These are phyloP conservation scores for Euplexia lucipara DNA, from an alignment of 2,888 invertebrate genomes.

Conservation along the genomic window DNA sequence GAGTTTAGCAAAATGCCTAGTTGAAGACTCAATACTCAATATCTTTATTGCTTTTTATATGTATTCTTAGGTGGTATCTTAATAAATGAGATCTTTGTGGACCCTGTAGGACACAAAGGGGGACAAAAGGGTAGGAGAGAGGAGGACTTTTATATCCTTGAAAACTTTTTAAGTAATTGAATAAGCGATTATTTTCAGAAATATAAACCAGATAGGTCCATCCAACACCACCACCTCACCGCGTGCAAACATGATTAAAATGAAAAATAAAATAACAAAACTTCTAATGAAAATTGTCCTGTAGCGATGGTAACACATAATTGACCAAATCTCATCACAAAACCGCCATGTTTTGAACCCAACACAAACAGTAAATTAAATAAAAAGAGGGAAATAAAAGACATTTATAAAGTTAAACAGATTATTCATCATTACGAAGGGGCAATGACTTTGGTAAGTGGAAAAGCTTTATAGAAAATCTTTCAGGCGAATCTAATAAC, in stretches of 20 bases:
- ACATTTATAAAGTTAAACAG: constrained; percentile 12
- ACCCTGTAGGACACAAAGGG: too few relatives aligned
- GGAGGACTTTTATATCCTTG: too few relatives aligned
- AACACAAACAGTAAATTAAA: too few relatives aligned
- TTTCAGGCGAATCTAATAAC: constrained; percentile 12
- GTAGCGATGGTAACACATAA: constrained; percentile 4
- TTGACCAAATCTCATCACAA: constrained; percentile 21
- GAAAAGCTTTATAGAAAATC: constrained; percentile 14
- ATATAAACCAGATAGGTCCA: too few relatives aligned
- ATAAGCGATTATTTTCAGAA: too few relatives aligned
- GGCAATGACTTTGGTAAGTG: constrained; percentile 9
- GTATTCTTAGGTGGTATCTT: too few relatives aligned
- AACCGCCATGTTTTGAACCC: background rate
- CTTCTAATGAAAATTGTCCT: background rate
- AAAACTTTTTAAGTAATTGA: too few relatives aligned
- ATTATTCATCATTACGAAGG: constrained; percentile 5
- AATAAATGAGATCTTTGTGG: too few relatives aligned
- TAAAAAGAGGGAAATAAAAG: constrained; percentile 14
- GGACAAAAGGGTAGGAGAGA: too few relatives aligned
- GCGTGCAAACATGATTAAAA: background rate
- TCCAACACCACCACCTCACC: too few relatives aligned
- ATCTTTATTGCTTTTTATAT: too few relatives aligned
- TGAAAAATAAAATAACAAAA: background rate
- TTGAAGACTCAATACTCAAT: background rate
- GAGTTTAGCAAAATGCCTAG: background rate